A percentile compares a stretch with the other conserved stretches of the same genome.
These are phyloP conservation scores for Parotia lawesii DNA, from an alignment of 2,113 vertebrate genomes.

Conservation along the genomic window DNA sequence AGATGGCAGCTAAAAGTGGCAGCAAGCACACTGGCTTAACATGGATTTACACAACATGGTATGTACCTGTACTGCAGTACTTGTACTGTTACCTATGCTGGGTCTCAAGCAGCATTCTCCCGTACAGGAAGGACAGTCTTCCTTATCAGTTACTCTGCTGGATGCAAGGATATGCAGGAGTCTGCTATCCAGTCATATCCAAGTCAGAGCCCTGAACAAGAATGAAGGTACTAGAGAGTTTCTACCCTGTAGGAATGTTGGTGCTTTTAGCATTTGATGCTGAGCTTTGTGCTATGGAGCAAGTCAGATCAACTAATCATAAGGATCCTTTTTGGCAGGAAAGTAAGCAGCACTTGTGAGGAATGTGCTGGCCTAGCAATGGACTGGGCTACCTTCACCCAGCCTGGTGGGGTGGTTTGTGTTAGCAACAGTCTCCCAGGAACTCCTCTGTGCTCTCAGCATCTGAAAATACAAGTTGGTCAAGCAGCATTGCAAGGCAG, in stretches of 20 bases:
- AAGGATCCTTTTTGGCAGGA: not conserved
- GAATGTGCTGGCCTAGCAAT: not conserved
- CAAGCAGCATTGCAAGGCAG: not conserved
- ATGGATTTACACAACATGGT: not conserved
- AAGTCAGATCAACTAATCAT: not conserved
- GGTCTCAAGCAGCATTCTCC: not conserved
- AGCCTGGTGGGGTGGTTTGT: not conserved
- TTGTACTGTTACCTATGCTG: not conserved
- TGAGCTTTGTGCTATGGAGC: not conserved
- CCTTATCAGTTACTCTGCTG: not conserved
- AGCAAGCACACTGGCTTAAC: not conserved
- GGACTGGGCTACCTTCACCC: not conserved
- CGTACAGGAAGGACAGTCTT: not conserved
- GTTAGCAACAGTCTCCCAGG: constrained; percentile 31
- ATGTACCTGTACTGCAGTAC: not conserved
- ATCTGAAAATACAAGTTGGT: constrained; percentile 19
- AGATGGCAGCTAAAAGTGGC: not conserved
- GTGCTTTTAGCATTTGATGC: not conserved
- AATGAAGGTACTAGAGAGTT: not conserved
- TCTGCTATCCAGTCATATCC: not conserved
- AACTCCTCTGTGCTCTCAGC: not conserved
- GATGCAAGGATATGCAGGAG: not conserved
- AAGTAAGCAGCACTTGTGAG: not conserved
- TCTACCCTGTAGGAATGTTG: not conserved
- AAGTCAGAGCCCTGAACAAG: not conserved